phyloP scores from a whole-genome alignment of 2,888 invertebrate genomes.

The Cataglyphis altisquamis region DNA sequence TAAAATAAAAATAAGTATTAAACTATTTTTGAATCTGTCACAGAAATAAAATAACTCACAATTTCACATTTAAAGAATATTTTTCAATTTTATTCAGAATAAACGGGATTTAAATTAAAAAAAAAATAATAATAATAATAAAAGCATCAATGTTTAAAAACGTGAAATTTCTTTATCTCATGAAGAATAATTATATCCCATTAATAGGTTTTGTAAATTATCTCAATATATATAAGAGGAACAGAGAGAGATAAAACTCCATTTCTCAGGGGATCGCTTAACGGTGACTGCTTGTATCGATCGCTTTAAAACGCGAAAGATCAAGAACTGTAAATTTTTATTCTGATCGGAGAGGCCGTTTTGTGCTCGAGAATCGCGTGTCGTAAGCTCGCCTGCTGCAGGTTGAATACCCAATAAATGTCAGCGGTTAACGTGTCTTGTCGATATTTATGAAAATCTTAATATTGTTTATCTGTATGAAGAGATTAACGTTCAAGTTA shows the following conservation, averaged over 20 bases:
- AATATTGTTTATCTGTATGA: neutral
- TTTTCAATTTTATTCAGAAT: neutral
- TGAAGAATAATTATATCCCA: neutral
- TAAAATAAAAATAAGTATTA: conserved; percentile 9
- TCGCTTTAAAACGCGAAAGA: conserved; percentile 23
- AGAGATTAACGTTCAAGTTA: neutral
- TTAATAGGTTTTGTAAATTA: conserved; percentile 20
- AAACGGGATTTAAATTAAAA: neutral
- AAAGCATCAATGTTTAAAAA: neutral
- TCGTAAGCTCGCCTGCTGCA: conserved; percentile 4
- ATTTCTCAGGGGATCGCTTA: conserved; percentile 5
- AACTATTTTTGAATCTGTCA: neutral
- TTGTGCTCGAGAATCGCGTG: conserved; percentile 12
- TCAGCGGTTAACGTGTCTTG: conserved; percentile 20
- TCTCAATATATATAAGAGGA: neutral
- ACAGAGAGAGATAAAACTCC: conserved; percentile 6
- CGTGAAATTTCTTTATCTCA: neutral
- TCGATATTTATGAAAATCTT: conserved; percentile 31
- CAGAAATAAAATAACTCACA: conserved; percentile 14
- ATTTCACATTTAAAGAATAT: neutral
- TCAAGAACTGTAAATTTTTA: conserved; percentile 27
- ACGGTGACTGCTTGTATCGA: neutral
- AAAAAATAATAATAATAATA: neutral
- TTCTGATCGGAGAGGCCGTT: neutral
- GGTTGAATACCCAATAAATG: conserved; percentile 27